Conservation (phyloP, 2,113 vertebrate species). For the Myotis yumanensis region DNA sequence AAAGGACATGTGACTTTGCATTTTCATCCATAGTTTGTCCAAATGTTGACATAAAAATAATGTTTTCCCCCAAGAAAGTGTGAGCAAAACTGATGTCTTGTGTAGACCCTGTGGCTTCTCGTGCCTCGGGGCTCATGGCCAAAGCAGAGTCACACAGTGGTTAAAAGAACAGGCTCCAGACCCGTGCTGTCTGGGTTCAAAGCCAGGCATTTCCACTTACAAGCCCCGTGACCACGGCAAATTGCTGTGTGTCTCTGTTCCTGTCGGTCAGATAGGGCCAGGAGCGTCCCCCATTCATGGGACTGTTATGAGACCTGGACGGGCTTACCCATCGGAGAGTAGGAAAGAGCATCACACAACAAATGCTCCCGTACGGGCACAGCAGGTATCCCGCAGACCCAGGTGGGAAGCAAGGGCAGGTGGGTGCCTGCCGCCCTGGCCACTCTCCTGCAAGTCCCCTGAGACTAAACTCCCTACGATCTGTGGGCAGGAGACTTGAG, state of each 20-base stretch:
- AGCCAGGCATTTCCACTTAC: neutral
- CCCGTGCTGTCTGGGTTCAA: neutral
- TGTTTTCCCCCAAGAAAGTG: neutral
- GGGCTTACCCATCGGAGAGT: neutral
- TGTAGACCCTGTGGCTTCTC: neutral
- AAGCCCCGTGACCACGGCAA: accelerated
- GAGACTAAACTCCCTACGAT: neutral
- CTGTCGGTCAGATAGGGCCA: neutral
- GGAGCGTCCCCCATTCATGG: neutral
- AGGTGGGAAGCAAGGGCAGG: neutral
- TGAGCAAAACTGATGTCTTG: neutral
- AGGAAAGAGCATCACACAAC: neutral
- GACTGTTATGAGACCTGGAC: neutral
- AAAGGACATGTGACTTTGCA: neutral
- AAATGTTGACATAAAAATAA: neutral
- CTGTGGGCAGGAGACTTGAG: neutral
- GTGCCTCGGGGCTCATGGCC: neutral
- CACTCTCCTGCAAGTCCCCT: neutral
- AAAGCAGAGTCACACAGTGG: neutral
- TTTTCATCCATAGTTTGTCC: neutral
- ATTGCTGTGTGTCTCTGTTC: neutral
- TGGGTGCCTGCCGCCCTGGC: neutral
- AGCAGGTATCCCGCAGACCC: neutral
- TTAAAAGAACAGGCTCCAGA: neutral
- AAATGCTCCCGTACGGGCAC: too few relatives aligned